These are phyloP conservation scores for Bujurquina vittata DNA, from an alignment of 2,113 vertebrate species.

Conservation along the genomic window DNA sequence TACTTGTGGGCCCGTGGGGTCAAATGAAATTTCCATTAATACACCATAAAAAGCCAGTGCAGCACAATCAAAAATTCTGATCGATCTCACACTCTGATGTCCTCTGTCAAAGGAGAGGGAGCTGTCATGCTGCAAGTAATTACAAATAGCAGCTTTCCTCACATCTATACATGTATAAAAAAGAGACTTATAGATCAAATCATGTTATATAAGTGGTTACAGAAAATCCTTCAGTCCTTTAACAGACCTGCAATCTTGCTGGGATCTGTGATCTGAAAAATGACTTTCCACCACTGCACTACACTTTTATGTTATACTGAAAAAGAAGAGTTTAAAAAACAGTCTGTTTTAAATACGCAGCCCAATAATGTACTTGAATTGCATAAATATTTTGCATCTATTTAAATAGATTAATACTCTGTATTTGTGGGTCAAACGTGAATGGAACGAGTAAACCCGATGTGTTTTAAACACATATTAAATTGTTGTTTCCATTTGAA, in stretches of 20 bases:
- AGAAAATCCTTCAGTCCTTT: not conserved
- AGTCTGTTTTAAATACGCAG: not conserved
- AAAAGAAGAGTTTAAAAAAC: not conserved
- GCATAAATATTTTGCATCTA: not conserved
- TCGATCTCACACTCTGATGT: conserved; percentile 24
- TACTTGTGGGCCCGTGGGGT: not conserved
- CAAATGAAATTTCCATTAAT: conserved; percentile 47
- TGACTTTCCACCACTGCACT: not conserved
- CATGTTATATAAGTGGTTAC: not conserved
- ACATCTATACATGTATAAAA: conserved; percentile 14
- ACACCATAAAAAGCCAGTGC: conserved; percentile 6
- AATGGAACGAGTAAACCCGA: no score
- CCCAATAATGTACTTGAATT: not conserved
- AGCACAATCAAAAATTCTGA: not conserved
- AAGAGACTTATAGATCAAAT: not conserved
- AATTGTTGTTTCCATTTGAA: no score
- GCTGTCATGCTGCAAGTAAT: not conserved
- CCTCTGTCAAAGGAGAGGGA: conserved; percentile 20
- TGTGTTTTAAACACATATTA: no score
- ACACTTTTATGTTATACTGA: not conserved
- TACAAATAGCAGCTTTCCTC: not conserved
- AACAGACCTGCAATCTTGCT: not conserved
- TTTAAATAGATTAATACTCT: not conserved
- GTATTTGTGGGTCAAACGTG: not conserved
- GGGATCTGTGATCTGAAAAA: not conserved